Percentiles rank a stretch among this genome's conserved stretches.
Evolutionary conservation across 1,140 invertebrate genomes (phyloP).

Genomic region (Gryon sp.): DNA sequence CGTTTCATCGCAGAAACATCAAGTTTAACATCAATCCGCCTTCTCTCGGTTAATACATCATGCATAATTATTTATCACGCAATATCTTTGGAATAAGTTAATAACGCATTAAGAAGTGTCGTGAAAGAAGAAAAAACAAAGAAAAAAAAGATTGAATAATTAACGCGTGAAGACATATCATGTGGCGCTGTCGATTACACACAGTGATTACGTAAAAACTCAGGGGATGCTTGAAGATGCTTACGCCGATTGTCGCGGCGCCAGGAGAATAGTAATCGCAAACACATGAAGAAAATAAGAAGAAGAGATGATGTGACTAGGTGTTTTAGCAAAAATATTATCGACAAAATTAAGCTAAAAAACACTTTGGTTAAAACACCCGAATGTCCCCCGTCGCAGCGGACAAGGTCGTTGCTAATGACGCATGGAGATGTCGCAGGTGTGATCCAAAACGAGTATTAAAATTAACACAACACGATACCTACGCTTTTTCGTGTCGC

Average conservation of each 20-base stretch:
- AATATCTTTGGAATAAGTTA: slow-evolving; percentile 2
- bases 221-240: not conserved
- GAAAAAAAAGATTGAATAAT: too few relatives aligned
- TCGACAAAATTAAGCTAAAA: not conserved
- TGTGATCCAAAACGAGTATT: slow-evolving; percentile 20
- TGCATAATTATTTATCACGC: slow-evolving; percentile 14
- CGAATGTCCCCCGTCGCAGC: too few relatives aligned
- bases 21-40: too few relatives aligned
- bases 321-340: not conserved
- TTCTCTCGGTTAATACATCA: slow-evolving; percentile 6
- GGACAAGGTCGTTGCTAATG: slow-evolving; percentile 37
- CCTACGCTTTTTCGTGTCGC: slow-evolving; percentile 8
- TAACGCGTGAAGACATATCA: slow-evolving; percentile 6
- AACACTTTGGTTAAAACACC: not conserved
- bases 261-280: slow-evolving; percentile 19
- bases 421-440: slow-evolving; percentile 13
- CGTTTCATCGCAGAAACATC: too few relatives aligned
- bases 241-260: slow-evolving; percentile 8
- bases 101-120: slow-evolving; percentile 7
- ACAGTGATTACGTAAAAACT: slow-evolving; percentile 13
- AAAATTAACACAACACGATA: slow-evolving; percentile 5
- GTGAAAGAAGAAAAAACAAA: too few relatives aligned
- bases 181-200: too few relatives aligned
- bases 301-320: not conserved
- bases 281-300: too few relatives aligned